phyloP scores from a whole-genome alignment of 2,113 vertebrate species.

The Rhabdomys dilectus region DNA sequence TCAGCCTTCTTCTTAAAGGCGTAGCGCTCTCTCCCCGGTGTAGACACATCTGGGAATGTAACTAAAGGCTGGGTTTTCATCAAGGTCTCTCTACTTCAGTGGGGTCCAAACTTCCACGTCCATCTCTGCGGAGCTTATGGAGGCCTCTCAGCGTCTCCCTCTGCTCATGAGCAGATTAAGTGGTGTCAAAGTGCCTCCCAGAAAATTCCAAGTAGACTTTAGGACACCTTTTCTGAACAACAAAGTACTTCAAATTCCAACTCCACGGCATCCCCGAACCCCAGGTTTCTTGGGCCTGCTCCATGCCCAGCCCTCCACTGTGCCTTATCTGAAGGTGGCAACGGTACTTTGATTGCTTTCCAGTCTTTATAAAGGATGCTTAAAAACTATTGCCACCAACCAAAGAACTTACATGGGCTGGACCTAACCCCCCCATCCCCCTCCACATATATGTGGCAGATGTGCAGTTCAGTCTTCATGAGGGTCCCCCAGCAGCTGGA shows the following conservation, averaged over 20 bases:
- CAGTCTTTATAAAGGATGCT: neutral
- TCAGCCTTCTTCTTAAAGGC: too few relatives aligned
- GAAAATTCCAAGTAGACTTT: neutral
- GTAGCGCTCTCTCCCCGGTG: neutral
- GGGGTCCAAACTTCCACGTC: neutral
- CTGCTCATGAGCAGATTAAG: neutral
- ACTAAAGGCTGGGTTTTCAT: neutral
- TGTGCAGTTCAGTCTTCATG: too few relatives aligned
- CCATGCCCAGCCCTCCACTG: neutral
- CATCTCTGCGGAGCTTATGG: neutral
- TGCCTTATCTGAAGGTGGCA: neutral
- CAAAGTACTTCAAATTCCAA: neutral
- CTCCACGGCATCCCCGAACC: neutral
- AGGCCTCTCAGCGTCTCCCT: neutral
- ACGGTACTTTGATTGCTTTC: neutral
- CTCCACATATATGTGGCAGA: too few relatives aligned
- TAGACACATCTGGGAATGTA: neutral
- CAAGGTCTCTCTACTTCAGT: neutral
- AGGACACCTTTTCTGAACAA: neutral
- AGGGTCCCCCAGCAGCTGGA: too few relatives aligned
- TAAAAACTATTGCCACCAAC: neutral
- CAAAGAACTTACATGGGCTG: too few relatives aligned
- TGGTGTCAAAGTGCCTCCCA: neutral
- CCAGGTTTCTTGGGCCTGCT: neutral
- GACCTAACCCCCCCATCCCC: too few relatives aligned